Percentiles rank a stretch among this genome's conserved stretches.
These are phyloP conservation scores for Aricia artaxerxes DNA, from an alignment of 2,888 invertebrate species.

Conservation along the genomic window DNA sequence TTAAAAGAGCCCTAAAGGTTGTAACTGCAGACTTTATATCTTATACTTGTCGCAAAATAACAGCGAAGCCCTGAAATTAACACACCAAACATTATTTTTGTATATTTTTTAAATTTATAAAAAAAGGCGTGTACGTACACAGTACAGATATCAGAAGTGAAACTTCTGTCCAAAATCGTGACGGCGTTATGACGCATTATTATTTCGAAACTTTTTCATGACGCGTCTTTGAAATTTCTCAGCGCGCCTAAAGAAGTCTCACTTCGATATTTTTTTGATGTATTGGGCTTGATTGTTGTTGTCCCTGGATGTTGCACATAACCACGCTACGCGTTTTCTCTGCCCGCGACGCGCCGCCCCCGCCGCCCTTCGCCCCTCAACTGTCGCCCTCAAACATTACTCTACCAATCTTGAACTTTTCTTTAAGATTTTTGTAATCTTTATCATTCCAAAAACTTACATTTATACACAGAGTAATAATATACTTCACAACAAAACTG, in stretches of 20 bases:
- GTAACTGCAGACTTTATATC: background rate
- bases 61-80: background rate
- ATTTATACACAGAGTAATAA: background rate
- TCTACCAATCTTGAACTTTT: constrained; percentile 29
- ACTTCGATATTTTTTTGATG: background rate
- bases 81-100: background rate
- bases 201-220: too few relatives aligned
- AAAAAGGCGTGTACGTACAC: too few relatives aligned
- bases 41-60: background rate
- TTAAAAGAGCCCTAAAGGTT: constrained; percentile 2
- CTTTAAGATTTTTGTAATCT: background rate
- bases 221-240: background rate
- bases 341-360: constrained; percentile 45
- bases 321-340: constrained; percentile 45
- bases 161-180: too few relatives aligned
- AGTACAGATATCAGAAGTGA: too few relatives aligned
- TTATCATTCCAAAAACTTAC: background rate
- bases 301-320: constrained; percentile 35
- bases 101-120: too few relatives aligned
- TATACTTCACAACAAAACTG: too few relatives aligned
- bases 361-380: constrained; percentile 1
- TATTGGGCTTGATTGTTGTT: constrained; percentile 16
- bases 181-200: too few relatives aligned
- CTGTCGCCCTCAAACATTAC: background rate
- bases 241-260: background rate